Base-by-base conservation (phyloP, 2,113 vertebrate species). In the Agapornis roseicollis region DNA sequence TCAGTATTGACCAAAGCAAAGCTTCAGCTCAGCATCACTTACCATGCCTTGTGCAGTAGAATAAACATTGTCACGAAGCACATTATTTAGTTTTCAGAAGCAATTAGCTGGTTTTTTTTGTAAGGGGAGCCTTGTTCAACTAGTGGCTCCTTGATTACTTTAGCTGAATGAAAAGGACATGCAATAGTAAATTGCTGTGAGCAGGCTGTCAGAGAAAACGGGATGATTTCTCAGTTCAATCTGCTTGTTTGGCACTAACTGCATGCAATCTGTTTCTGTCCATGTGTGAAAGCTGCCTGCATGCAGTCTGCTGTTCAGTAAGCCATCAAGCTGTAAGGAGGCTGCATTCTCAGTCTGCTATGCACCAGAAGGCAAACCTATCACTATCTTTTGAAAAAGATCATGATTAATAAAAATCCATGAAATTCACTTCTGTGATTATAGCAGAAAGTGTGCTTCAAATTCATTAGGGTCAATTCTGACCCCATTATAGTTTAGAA, bases 311-410 rank as follows among this genome's bases (percentile, higher is more conserved):
- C 89, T 82, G 31, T 71, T 82, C 20, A 4, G 78, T 55, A 60
- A 91, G 71, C 52, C 24, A 66, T 60, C 60, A 52, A 35, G 71
- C 88, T 80, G 24, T 63, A 80, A 84, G 55, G 31, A 89, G 25
- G 19, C 80, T 60, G 17, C 82, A 55, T 91, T 90, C 87, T 95
- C 97, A 88, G 84, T 92, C 95, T 96, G 85, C 80, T 95, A 5
- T 33, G 19, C 50, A 88, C 63, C 83, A 83, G 90, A 89, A 96
- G 91, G 90, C 77, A 93, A 94, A 94, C 37, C 63, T 89, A 94
- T 96, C 93, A 96, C 71, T 33, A 77, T 25, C 94, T 96, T 97
- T 97, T 96, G 88, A 90, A 91, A 93, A 88, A 86, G 76, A 78
- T 50, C 85, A 65, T 37, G 80, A 77, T 96, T 96, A 97, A 85